These are phyloP conservation scores for Chironomus riparius DNA, from an alignment of 2,888 invertebrate genomes.

Conservation along the genomic window DNA sequence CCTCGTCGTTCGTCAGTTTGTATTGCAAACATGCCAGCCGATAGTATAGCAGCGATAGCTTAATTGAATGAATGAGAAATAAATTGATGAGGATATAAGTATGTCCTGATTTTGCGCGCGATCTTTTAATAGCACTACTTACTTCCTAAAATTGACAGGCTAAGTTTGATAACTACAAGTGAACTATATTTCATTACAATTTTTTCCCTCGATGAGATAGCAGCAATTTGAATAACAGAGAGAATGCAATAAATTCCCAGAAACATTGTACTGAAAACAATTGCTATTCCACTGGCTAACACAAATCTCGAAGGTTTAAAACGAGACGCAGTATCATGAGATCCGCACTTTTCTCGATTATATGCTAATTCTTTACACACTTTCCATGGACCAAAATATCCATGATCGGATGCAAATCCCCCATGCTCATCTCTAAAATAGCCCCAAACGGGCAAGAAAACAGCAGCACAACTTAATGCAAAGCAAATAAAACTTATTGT, in stretches of 20 bases:
- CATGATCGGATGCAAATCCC: constrained; percentile 59
- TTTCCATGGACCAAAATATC: constrained; percentile 83
- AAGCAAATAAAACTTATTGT: constrained; percentile 68
- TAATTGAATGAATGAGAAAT: constrained; percentile 36
- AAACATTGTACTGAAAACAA: constrained; percentile 61
- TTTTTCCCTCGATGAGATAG: constrained; percentile 76
- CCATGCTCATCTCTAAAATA: constrained; percentile 56
- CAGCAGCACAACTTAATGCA: constrained; percentile 71
- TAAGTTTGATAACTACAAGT: constrained; percentile 69
- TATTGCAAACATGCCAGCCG: constrained; percentile 73
- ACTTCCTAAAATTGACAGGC: constrained; percentile 70
- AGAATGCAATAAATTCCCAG: constrained; percentile 70
- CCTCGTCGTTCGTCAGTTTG: constrained; percentile 70
- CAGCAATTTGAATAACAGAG: constrained; percentile 74
- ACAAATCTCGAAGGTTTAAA: constrained; percentile 74
- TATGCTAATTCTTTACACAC: constrained; percentile 69
- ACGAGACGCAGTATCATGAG: constrained; percentile 55
- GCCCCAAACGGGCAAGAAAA: constrained; percentile 80
- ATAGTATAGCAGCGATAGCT: constrained; percentile 72
- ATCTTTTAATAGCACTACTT: constrained; percentile 39
- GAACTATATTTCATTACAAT: constrained; percentile 68
- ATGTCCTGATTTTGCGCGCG: neutral
- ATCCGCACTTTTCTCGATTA: constrained; percentile 73
- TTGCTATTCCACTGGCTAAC: constrained; percentile 71
- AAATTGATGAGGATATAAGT: neutral